A percentile compares a stretch with the other conserved stretches of the same genome.
phyloP scores from a whole-genome alignment of 30 jellyfish, hydroid and myxozoan species.

The Hydractinia echinata region DNA sequence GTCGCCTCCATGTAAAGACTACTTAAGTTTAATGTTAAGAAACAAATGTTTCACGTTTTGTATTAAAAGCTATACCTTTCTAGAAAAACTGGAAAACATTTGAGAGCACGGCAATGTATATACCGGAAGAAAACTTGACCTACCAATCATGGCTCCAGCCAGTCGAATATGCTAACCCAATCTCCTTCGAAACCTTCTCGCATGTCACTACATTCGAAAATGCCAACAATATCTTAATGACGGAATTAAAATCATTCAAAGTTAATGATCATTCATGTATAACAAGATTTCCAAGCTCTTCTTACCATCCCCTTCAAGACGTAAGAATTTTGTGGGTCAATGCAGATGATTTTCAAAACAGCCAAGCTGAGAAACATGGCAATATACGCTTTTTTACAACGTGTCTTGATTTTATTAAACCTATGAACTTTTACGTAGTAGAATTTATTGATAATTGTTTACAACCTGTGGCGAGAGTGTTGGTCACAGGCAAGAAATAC shows the following conservation, averaged over 20 bases:
- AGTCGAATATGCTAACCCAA: background rate
- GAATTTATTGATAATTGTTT: conserved; percentile 4
- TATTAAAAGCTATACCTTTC: too few relatives aligned
- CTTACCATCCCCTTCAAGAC: background rate
- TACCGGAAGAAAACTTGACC: conserved; percentile 12
- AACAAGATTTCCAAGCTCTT: background rate
- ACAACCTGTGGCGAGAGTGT: background rate
- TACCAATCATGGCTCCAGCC: background rate
- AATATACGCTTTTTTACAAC: conserved; percentile 3
- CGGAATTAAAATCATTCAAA: background rate
- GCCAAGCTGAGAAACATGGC: background rate
- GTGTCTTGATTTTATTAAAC: background rate
- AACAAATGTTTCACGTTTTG: too few relatives aligned
- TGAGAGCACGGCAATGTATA: background rate
- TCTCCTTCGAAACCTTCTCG: background rate
- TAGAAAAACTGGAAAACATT: too few relatives aligned
- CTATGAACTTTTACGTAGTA: background rate
- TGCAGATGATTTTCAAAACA: background rate
- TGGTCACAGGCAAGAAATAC: background rate
- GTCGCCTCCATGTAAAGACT: too few relatives aligned
- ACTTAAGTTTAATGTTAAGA: too few relatives aligned
- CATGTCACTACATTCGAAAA: conserved; percentile 1
- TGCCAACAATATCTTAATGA: background rate
- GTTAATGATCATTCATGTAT: background rate
- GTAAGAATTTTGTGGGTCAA: background rate